Conservation (phyloP, 2,888 invertebrate species). For the Acleris literana region DNA sequence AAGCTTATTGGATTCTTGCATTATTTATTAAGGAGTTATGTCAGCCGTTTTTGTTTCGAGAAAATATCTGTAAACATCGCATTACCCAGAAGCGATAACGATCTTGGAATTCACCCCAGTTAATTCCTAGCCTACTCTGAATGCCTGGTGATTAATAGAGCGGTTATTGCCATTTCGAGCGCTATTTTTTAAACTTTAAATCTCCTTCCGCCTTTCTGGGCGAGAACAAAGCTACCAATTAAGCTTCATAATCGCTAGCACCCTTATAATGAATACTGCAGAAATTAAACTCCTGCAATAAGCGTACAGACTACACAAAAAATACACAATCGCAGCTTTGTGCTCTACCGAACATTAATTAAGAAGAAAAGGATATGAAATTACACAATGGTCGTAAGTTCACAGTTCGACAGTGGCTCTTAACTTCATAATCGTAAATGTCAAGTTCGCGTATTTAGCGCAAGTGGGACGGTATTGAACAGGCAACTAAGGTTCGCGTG, state of each 20-base stretch:
- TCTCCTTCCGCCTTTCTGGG: constrained; percentile 57
- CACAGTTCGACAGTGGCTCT: constrained; percentile 47
- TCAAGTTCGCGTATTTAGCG: constrained; percentile 41
- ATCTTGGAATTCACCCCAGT: constrained; percentile 23
- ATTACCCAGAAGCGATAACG: constrained; percentile 21
- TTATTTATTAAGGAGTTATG: constrained; percentile 5
- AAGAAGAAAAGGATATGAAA: constrained; percentile 64
- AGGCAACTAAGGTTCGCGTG: constrained; percentile 54
- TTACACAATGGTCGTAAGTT: constrained; percentile 52
- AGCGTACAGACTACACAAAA: constrained; percentile 63
- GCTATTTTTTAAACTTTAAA: constrained; percentile 62
- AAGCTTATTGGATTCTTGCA: background rate
- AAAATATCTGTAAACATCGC: constrained; percentile 8
- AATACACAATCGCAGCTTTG: constrained; percentile 73
- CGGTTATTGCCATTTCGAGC: constrained; percentile 35
- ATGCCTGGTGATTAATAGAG: constrained; percentile 24
- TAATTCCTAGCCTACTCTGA: constrained; percentile 25
- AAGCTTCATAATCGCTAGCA: constrained; percentile 69
- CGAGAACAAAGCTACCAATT: constrained; percentile 71
- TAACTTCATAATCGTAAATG: constrained; percentile 43
- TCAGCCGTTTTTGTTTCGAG: background rate
- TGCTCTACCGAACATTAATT: constrained; percentile 77
- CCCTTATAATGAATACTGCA: constrained; percentile 75
- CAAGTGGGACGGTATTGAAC: constrained; percentile 46
- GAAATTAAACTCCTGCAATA: constrained; percentile 71